Base-by-base conservation (phyloP, 2,797 vertebrate genomes). In the Carapus acus region DNA sequence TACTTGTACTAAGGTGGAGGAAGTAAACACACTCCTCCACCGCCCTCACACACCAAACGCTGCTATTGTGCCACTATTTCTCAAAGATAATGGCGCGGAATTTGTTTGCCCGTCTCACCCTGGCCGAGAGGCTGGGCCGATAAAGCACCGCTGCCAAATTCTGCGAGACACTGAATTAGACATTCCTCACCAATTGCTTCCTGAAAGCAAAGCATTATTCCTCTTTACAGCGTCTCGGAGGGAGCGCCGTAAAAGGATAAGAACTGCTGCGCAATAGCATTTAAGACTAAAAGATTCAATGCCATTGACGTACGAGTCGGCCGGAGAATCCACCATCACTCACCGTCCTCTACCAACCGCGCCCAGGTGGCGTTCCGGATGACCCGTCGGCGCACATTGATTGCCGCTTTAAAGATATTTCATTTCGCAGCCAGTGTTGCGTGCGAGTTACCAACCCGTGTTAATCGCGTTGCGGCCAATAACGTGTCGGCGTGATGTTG, bases 111-210 rank as follows among this genome's bases (percentile, higher is more conserved):
- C 38, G 12, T 6, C 22, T 16, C 23, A 50, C 37, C 38, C 36
- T 23, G 14, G 12, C 17, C 29, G 12, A 43, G 29, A 29, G 23
- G 2, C 36, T n/a, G 34, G 22, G 27, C 18, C 39, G n/a, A 40
- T 31, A 36, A 21, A 19, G 16, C 14, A 7, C 31, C 20, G 12
- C 33, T 42, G 9, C 20, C 19, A 27, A 12, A 22, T 23, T 41
- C 33, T 16, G 27, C 2, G 4, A 46, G 40, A 40, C 49, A 19
- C 24, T 43, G 52, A 49, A 46, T 58, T 44, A 41, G 33, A 62
- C 37, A 14, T 21, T 18, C 42, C 20, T 69, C 53, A 49, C n/a
- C 37, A 22, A 16, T 42, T 47, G 56, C n/a, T 41, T 44, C 34
- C 14, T 53, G 41, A 14, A 46, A 52, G 24, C 38, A 33, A 38